phyloP scores from a whole-genome alignment of 2,113 vertebrate genomes.

The Alouatta palliata region DNA sequence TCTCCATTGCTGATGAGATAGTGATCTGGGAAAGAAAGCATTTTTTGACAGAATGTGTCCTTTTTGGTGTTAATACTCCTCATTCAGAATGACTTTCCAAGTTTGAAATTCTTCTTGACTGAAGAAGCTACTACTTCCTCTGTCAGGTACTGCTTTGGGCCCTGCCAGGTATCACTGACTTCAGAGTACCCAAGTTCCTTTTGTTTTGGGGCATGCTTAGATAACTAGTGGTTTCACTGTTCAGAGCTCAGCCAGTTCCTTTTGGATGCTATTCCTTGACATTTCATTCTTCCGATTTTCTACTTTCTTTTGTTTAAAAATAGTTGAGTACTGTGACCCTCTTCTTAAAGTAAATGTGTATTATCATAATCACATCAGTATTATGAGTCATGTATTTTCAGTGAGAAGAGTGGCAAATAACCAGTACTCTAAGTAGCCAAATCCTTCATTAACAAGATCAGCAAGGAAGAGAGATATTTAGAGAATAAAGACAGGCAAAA shows the following conservation, averaged over 20 bases:
- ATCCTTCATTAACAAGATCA: neutral
- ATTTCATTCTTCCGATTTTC: constrained; percentile 5
- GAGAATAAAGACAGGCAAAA: constrained; percentile 15
- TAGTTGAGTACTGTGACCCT: neutral
- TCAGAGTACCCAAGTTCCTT: neutral
- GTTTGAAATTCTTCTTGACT: neutral
- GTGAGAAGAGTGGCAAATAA: neutral
- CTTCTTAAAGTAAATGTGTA: neutral
- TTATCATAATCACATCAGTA: neutral
- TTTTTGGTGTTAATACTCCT: neutral
- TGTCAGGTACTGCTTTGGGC: neutral
- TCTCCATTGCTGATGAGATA: neutral
- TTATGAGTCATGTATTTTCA: constrained; percentile 7
- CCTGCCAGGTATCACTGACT: neutral
- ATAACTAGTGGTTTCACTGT: neutral
- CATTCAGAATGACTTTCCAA: neutral
- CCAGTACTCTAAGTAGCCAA: neutral
- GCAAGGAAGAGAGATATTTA: neutral
- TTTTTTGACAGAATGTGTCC: neutral
- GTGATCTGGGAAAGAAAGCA: neutral
- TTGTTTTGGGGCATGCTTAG: neutral
- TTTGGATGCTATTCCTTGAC: constrained; percentile 16
- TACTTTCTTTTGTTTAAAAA: constrained; percentile 35
- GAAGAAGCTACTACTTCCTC: neutral
- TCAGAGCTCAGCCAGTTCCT: neutral